Conservation (phyloP, 30 jellyfish, hydroid and myxozoan genomes). For the Phacellophora camtschatica region DNA sequence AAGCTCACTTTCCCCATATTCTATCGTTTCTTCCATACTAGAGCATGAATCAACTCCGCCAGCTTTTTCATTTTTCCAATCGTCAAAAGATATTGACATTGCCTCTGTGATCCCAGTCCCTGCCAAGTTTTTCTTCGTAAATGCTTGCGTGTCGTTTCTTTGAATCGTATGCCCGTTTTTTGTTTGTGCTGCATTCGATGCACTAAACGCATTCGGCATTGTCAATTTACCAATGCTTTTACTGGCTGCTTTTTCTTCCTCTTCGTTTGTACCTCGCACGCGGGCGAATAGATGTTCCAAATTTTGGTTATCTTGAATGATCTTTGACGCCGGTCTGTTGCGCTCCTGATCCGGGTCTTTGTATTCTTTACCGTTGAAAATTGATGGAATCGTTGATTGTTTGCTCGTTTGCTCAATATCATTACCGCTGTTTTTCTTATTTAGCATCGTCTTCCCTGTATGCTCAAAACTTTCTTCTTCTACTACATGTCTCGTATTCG, state of each 20-base stretch:
- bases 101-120: slow-evolving; percentile 1
- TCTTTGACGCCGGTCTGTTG: slow-evolving; percentile 57
- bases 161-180: not conserved
- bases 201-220: slow-evolving; percentile 28
- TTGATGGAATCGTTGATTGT: not conserved
- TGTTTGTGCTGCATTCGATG: not conserved
- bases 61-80: slow-evolving; percentile 20
- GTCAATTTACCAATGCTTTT: slow-evolving; percentile 33
- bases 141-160: too few species aligned
- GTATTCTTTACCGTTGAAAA: not conserved
- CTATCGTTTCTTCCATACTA: not conserved
- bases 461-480: not conserved
- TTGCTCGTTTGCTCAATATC: not conserved
- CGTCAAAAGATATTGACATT: slow-evolving; percentile 15
- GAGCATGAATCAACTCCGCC: not conserved
- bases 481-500: not conserved
- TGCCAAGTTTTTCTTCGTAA: not conserved
- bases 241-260: not conserved
- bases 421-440: not conserved
- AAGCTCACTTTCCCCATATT: not conserved
- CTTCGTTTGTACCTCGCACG: slow-evolving; percentile 38
- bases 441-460: not conserved
- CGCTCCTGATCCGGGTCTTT: not conserved
- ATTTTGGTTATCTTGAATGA: slow-evolving; percentile 41
- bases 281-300: slow-evolving; percentile 33